Evolutionary conservation across 2,888 invertebrate genomes (phyloP).

Genomic region (Netelia melanura): DNA sequence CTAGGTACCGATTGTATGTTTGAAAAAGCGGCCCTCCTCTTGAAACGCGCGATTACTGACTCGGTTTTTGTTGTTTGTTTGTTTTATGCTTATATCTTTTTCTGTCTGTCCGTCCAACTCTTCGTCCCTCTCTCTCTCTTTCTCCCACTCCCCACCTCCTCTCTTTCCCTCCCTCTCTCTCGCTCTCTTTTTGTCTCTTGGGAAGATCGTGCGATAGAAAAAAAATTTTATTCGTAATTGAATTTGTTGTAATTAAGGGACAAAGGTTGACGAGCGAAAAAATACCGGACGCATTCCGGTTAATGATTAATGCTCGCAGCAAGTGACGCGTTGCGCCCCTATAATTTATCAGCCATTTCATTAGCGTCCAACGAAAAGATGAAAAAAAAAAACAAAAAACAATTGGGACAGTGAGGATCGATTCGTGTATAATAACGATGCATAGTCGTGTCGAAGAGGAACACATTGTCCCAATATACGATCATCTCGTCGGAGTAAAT

Average conservation of each 20-base stretch:
- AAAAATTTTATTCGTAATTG: neutral
- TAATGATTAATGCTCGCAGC: conserved; percentile 77
- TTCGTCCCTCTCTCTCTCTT: neutral
- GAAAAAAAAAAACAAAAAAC: neutral
- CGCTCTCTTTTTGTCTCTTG: neutral
- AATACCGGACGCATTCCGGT: conserved; percentile 81
- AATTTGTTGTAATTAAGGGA: conserved; percentile 28
- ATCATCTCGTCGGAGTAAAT: no score
- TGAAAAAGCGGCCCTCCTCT: conserved; percentile 82
- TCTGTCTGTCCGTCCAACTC: conserved; percentile 1
- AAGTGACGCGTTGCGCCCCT: conserved; percentile 46
- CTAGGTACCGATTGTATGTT: conserved; percentile 83
- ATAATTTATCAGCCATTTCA: conserved; percentile 23
- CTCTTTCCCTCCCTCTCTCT: conserved; percentile 3
- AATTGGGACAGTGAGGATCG: no score
- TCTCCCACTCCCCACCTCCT: conserved; percentile 38
- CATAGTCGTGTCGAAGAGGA: no score
- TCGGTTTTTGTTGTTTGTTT: conserved; percentile 45
- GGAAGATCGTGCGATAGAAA: neutral
- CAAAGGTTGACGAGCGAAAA: conserved; percentile 67
- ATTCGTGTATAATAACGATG: no score
- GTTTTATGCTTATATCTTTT: conserved; percentile 49
- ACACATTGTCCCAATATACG: no score
- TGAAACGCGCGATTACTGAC: conserved; percentile 78
- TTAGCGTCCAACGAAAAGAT: neutral